phyloP scores from a whole-genome alignment of 1,140 invertebrate genomes.

The Zaprionus capensis region DNA sequence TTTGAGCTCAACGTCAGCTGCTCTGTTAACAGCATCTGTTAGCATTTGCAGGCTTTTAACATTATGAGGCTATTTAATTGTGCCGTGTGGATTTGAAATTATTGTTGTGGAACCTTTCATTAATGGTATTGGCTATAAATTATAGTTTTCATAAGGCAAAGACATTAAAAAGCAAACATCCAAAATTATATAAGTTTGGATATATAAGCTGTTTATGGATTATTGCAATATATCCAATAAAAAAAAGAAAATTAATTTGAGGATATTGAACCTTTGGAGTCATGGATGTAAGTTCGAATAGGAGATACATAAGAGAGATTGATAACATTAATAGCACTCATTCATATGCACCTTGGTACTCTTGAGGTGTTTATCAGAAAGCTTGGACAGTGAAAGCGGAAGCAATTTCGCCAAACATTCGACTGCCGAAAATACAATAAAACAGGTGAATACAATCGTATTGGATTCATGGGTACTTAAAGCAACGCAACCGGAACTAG shows the following conservation, averaged over 20 bases:
- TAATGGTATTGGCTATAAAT: neutral
- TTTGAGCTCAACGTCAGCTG: neutral
- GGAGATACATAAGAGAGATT: too few species aligned
- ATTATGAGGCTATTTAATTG: conserved; percentile 11
- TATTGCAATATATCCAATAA: neutral
- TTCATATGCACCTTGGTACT: neutral
- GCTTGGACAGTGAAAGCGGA: conserved; percentile 67
- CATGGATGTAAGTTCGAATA: too few species aligned
- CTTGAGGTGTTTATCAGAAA: conserved; percentile 1
- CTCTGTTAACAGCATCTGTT: conserved; percentile 19
- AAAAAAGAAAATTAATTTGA: neutral
- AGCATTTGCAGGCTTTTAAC: conserved; percentile 7
- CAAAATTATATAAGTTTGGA: neutral
- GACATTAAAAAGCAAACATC: neutral
- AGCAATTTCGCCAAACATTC: conserved; percentile 61
- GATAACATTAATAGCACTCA: neutral
- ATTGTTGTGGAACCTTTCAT: neutral
- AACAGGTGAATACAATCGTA: conserved; percentile 34
- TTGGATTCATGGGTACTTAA: conserved; percentile 55
- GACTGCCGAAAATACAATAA: conserved; percentile 19
- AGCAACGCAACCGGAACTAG: conserved; percentile 66
- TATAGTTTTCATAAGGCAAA: neutral
- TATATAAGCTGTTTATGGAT: neutral
- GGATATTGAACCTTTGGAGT: neutral
- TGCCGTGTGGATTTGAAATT: neutral